phyloP scores from a whole-genome alignment of 2,113 vertebrate species.

The Gopherus evgoodei region DNA sequence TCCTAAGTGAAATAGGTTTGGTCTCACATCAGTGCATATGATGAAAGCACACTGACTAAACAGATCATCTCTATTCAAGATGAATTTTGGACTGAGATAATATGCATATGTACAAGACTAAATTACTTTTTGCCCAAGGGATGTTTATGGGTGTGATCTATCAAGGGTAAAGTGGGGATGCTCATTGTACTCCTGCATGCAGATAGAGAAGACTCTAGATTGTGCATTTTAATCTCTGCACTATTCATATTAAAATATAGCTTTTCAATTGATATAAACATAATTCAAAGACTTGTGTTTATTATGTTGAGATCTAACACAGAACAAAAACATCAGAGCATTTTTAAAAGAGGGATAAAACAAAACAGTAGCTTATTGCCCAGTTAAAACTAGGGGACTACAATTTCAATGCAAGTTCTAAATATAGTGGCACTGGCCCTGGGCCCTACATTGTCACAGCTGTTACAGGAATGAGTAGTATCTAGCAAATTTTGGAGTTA shows the following conservation, averaged over 20 bases:
- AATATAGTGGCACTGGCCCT: neutral
- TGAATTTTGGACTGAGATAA: slow-evolving; percentile 57
- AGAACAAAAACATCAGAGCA: neutral
- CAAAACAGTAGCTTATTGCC: neutral
- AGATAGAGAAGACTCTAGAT: neutral
- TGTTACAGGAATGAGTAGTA: neutral
- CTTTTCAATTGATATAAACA: slow-evolving; percentile 27
- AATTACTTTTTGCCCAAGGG: slow-evolving; percentile 63
- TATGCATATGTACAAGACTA: slow-evolving; percentile 51
- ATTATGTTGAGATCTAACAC: neutral
- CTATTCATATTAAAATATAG: slow-evolving; percentile 7
- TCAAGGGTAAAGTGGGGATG: slow-evolving; percentile 47
- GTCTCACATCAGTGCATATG: slow-evolving; percentile 22
- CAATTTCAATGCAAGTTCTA: neutral
- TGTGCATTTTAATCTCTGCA: neutral
- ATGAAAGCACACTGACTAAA: slow-evolving; percentile 48
- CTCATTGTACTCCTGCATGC: neutral
- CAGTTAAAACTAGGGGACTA: neutral
- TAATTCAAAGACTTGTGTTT: slow-evolving; percentile 17
- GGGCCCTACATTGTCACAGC: neutral
- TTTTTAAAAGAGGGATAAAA: slow-evolving; percentile 45
- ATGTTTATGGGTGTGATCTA: slow-evolving; percentile 60
- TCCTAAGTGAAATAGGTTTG: slow-evolving; percentile 42
- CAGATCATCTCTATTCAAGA: slow-evolving; percentile 47
- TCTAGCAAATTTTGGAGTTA: neutral